Evolutionary conservation across 1,140 invertebrate species (phyloP), one percentile per base, ranked within the genome.

Genomic region (Dryas iulia): DNA sequence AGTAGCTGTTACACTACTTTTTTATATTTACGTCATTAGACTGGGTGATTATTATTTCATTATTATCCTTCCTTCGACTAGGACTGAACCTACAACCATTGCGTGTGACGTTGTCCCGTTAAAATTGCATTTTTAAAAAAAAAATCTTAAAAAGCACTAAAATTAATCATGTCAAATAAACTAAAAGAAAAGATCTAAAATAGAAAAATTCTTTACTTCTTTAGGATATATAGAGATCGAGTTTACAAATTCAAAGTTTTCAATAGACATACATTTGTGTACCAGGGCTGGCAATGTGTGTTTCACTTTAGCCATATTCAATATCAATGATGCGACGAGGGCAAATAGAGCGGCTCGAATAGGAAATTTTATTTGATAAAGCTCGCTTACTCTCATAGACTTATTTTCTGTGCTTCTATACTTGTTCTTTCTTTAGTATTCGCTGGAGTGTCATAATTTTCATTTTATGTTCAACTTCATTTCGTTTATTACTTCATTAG

Each of bases 311-410:
- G 87, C 86, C 83, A 87, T 89, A 90, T 90, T 90, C 87, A 88
- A 90, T 90, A 90, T 90, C 86, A 89, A 89, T 89, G 83, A 81
- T 77, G 79, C 82, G 84, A 86, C 84, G 83, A 80, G 85, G 80
- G 81, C 85, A 89, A 90, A 87, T 86, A 90, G 83, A 90, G 78
- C 82, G 81, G 82, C 82, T 83, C 82, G 82, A 88, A 79, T 87
- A 84, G 85, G 84, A 86, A 89, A 87, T 90, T 87, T 90, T 90
- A 89, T 90, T 86, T 86, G 78, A 90, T 89, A 87, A 87, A 86
- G 81, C 80, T 76, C 83, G 77, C 73, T 78, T 86, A 47, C 39
- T 21, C 39, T 47, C 39, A 47, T 47, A 47, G 58, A 35, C 18
- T 33, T 33, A 59, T 58, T 11, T 58, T 58, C n/a, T 33, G 21